Evolutionary conservation across 1,140 invertebrate species (phyloP).

Genomic region (Phortica variegata): DNA sequence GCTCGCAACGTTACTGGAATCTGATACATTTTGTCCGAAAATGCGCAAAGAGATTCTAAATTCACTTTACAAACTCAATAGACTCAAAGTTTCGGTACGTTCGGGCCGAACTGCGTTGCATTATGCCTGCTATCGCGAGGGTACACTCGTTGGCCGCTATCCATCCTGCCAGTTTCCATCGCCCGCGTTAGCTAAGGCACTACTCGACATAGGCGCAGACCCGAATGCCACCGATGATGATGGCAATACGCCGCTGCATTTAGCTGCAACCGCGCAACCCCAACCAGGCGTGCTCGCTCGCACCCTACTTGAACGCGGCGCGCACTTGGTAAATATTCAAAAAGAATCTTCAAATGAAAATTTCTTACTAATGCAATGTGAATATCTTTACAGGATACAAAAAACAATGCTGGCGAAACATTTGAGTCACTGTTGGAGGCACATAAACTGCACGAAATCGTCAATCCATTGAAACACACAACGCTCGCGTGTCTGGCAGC

Average conservation of each 20-base stretch:
- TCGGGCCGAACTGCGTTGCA: constrained; percentile 79
- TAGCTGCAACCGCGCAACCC: constrained; percentile 58
- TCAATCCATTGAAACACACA: constrained; percentile 79
- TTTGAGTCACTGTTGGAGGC: constrained; percentile 69
- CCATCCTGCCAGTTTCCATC: constrained; percentile 76
- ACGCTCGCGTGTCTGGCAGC: constrained; percentile 81
- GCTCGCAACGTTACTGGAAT: constrained; percentile 66
- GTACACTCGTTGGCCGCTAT: constrained; percentile 66
- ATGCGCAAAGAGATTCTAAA: constrained; percentile 63
- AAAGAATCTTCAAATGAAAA: not conserved
- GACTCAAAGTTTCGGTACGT: constrained; percentile 66
- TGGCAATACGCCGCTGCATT: constrained; percentile 64
- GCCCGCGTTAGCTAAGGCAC: constrained; percentile 70
- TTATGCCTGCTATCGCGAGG: constrained; percentile 71
- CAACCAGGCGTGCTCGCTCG: constrained; percentile 68
- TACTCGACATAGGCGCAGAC: constrained; percentile 81
- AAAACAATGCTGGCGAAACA: constrained; percentile 77
- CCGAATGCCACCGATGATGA: constrained; percentile 73
- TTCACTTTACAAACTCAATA: constrained; percentile 73
- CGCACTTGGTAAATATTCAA: constrained; percentile 66
- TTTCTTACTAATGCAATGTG: not conserved
- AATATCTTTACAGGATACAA: constrained; percentile 63
- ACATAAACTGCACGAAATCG: constrained; percentile 65
- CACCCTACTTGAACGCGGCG: constrained; percentile 73
- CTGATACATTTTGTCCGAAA: constrained; percentile 59